Conservation (phyloP, 2,888 invertebrate species). For the Tupiocoris notatus region DNA sequence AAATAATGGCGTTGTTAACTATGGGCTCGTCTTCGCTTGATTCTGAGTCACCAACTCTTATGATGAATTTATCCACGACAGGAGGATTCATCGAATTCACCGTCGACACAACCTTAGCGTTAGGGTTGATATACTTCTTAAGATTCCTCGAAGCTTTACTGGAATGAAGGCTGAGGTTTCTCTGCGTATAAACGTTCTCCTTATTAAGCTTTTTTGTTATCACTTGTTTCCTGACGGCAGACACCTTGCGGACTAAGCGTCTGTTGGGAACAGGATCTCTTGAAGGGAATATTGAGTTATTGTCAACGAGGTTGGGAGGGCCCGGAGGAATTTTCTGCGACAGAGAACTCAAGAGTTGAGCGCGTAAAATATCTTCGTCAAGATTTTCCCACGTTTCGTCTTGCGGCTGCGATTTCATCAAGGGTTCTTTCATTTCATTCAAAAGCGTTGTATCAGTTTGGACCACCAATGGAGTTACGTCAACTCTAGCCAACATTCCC, state of each 20-base stretch:
- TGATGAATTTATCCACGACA: constrained; percentile 41
- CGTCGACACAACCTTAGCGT: background rate
- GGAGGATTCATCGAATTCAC: constrained; percentile 3
- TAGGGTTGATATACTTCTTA: constrained; percentile 9
- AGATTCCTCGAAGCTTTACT: background rate
- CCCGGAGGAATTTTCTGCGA: constrained; percentile 13
- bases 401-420: background rate
- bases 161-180: constrained; percentile 5
- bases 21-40: constrained; percentile 32
- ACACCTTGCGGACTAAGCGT: background rate
- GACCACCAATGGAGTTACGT: constrained; percentile 10
- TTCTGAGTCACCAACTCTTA: constrained; percentile 40
- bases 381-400: constrained; percentile 45
- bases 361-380: constrained; percentile 46
- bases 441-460: constrained; percentile 1
- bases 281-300: background rate
- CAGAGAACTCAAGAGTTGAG: constrained; percentile 44
- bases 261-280: background rate
- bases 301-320: background rate
- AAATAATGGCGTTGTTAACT: background rate
- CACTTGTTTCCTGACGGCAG: background rate
- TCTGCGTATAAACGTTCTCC: constrained; percentile 11
- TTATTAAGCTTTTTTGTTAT: constrained; percentile 31
- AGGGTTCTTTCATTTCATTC: background rate
- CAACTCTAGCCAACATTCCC: constrained; percentile 11